Percentiles rank a stretch among this genome's conserved stretches.
Evolutionary conservation across 2,113 vertebrate species (phyloP).

Genomic region (Tachuris rubrigastra): DNA sequence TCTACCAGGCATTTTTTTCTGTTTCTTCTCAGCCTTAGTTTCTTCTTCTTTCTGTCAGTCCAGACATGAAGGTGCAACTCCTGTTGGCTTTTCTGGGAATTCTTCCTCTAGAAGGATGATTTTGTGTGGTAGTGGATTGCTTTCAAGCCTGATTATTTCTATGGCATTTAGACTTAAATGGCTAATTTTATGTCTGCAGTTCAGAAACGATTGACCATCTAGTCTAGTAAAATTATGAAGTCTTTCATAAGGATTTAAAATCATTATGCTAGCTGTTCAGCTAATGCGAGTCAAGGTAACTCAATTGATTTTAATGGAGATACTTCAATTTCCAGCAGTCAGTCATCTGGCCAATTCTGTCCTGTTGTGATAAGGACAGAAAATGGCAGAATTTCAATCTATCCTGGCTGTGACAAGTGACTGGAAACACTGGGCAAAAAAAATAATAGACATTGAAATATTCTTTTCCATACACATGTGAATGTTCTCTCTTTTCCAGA

Average conservation of each 20-base stretch:
- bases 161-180: neutral
- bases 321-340: neutral
- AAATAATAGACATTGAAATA: neutral
- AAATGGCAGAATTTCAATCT: neutral
- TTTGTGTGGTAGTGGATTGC: neutral
- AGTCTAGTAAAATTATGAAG: neutral
- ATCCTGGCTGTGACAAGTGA: neutral
- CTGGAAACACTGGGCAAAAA: neutral
- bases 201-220: neutral
- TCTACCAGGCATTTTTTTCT: neutral
- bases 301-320: neutral
- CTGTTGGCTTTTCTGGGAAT: neutral
- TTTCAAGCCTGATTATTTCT: neutral
- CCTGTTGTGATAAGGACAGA: neutral
- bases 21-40: neutral
- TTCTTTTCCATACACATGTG: neutral
- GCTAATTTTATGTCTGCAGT: neutral
- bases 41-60: neutral
- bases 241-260: neutral
- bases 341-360: neutral
- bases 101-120: neutral
- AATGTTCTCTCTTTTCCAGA: neutral
- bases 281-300: neutral
- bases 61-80: neutral
- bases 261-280: neutral